A percentile compares a stretch with the other conserved stretches of the same genome.
These are phyloP conservation scores for Thripadectes ignobilis DNA, from an alignment of 2,797 vertebrate genomes.

Conservation along the genomic window DNA sequence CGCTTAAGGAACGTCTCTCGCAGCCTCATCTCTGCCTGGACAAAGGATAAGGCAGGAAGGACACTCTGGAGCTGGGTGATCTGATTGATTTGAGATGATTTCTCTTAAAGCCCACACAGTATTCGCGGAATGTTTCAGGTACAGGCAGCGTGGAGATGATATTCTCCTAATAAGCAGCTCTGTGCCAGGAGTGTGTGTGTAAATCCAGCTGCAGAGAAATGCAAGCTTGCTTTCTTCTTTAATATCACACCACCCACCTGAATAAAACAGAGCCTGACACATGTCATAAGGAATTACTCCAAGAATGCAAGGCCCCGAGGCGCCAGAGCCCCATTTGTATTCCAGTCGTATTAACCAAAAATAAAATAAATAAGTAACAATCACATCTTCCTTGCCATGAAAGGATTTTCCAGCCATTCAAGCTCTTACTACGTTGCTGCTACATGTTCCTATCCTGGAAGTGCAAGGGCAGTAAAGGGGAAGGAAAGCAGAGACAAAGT, in stretches of 20 bases:
- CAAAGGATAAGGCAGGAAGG: background rate
- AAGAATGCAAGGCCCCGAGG: slow-evolving; percentile 43
- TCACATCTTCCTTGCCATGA: slow-evolving; percentile 11
- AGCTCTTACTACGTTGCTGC: background rate
- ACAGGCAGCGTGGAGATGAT: background rate
- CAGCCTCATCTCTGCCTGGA: background rate
- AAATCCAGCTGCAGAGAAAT: slow-evolving; percentile 18
- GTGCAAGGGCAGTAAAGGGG: slow-evolving; percentile 16
- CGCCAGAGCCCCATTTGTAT: slow-evolving; percentile 44
- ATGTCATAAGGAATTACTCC: slow-evolving; percentile 65
- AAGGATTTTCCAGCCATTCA: slow-evolving; percentile 45
- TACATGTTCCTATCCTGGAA: background rate
- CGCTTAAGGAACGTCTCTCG: background rate
- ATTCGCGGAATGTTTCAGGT: background rate
- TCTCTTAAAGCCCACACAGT: background rate
- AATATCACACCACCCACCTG: slow-evolving; percentile 63
- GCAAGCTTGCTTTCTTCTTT: slow-evolving; percentile 57
- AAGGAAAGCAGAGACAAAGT: slow-evolving; percentile 12
- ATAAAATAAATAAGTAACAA: slow-evolving; percentile 56
- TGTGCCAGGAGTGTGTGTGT: background rate
- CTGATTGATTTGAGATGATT: background rate
- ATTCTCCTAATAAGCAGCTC: slow-evolving; percentile 29
- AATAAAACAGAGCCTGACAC: slow-evolving; percentile 68
- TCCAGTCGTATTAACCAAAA: slow-evolving; percentile 40
- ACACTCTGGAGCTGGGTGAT: background rate